Evolutionary conservation across 2,113 vertebrate genomes (phyloP).

Genomic region (Pteropus alecto): DNA sequence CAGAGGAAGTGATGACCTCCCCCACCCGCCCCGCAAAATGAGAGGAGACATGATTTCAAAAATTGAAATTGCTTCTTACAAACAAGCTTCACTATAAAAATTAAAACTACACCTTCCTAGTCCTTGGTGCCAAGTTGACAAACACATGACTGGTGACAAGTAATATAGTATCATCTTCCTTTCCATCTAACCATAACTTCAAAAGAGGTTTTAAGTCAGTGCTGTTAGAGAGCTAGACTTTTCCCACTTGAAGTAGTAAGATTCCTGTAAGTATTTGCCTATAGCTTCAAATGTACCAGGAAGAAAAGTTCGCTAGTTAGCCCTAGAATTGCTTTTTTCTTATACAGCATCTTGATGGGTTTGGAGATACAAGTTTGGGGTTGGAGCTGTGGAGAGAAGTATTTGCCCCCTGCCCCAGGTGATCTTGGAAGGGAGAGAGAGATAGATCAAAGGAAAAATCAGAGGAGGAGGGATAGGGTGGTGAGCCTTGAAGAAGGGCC

Average conservation of each 20-base stretch:
- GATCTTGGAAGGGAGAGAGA: not conserved
- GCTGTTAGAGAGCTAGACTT: not conserved
- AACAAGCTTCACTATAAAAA: slow-evolving; percentile 23
- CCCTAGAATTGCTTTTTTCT: not conserved
- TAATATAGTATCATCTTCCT: not conserved
- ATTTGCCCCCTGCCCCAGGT: not conserved
- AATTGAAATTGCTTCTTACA: not conserved
- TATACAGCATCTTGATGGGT: not conserved
- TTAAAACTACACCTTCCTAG: not conserved
- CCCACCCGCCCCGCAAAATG: not conserved
- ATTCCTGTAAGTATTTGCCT: not conserved
- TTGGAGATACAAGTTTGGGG: not conserved
- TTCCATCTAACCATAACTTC: not conserved
- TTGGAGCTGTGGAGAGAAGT: not conserved
- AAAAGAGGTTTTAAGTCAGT: not conserved
- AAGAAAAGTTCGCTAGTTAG: not conserved
- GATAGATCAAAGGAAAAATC: not conserved
- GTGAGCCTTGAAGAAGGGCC: not conserved
- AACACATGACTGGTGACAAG: not conserved
- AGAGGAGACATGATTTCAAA: not conserved
- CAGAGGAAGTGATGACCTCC: not conserved
- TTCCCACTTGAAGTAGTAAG: not conserved
- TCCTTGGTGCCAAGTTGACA: not conserved
- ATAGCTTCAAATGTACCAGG: not conserved
- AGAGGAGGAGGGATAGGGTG: not conserved